These are phyloP conservation scores for Rhaphigaster nebulosa DNA, from an alignment of 2,888 invertebrate species.

Conservation along the genomic window DNA sequence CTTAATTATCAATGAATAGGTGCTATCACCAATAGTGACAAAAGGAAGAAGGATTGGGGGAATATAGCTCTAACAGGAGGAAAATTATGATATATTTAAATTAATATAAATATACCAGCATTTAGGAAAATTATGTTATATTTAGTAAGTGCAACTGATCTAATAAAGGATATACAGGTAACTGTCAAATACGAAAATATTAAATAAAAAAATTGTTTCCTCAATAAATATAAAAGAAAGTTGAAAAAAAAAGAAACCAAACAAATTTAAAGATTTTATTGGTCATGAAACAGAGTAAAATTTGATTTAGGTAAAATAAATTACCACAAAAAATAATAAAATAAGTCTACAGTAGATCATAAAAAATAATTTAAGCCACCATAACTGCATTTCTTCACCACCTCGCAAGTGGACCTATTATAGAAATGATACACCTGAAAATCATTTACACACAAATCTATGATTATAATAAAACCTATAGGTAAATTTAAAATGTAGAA, in stretches of 20 bases:
- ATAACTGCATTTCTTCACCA: not conserved
- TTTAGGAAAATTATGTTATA: not conserved
- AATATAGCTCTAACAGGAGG: not conserved
- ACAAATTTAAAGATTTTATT: slow-evolving; percentile 20
- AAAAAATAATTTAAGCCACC: not conserved
- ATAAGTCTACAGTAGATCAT: not conserved
- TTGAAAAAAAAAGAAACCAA: slow-evolving; percentile 21
- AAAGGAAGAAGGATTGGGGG: not conserved
- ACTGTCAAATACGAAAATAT: not conserved
- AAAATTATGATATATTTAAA: slow-evolving; percentile 17
- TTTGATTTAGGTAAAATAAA: not conserved
- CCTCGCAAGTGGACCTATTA: not conserved
- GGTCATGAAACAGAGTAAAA: not conserved
- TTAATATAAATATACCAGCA: not conserved
- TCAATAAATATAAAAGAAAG: not conserved
- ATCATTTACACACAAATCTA: not conserved
- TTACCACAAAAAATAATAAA: not conserved
- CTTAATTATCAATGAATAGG: not conserved
- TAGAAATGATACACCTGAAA: not conserved
- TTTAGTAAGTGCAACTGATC: not conserved
- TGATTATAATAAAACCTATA: not conserved
- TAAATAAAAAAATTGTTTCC: not conserved
- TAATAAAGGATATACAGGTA: not conserved
- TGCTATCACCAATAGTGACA: not conserved
- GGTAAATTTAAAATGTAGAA: not conserved